Percentiles rank a stretch among this genome's conserved stretches.
These are phyloP conservation scores for Ailurus styani DNA, from an alignment of 2,113 vertebrate species.

Conservation along the genomic window DNA sequence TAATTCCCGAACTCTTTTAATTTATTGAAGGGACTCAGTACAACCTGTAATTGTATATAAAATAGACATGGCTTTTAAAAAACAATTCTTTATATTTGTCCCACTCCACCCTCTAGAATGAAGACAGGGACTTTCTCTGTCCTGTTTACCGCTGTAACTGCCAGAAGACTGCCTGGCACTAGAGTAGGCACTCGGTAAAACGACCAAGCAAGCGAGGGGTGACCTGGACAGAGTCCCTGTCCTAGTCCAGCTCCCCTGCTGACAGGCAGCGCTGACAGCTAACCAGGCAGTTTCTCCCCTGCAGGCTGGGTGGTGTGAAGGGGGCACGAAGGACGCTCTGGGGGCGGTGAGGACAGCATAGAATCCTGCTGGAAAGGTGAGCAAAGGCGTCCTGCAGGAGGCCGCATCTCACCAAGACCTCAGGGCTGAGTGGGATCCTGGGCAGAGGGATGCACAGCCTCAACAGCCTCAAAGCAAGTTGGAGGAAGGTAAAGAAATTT, in stretches of 20 bases:
- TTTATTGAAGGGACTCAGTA: background rate
- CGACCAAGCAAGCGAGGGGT: background rate
- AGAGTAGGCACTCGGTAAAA: background rate
- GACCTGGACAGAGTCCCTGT: background rate
- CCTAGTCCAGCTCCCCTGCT: background rate
- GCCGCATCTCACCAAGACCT: background rate
- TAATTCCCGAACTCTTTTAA: background rate
- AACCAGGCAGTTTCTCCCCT: background rate
- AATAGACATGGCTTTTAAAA: background rate
- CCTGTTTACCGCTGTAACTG: background rate
- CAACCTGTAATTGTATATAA: background rate
- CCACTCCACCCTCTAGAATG: background rate
- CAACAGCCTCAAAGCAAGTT: background rate
- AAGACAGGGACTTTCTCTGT: background rate
- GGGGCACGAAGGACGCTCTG: accelerated
- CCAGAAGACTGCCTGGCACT: background rate
- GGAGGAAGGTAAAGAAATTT: background rate
- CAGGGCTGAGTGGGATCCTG: background rate
- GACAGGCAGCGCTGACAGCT: background rate
- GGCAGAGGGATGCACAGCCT: background rate
- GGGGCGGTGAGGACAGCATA: accelerated
- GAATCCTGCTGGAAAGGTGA: background rate
- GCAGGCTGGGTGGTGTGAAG: accelerated
- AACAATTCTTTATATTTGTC: background rate
- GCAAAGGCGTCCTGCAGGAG: background rate